Base-by-base conservation (phyloP, 2,888 invertebrate species). In the Stratiomys singularior region DNA sequence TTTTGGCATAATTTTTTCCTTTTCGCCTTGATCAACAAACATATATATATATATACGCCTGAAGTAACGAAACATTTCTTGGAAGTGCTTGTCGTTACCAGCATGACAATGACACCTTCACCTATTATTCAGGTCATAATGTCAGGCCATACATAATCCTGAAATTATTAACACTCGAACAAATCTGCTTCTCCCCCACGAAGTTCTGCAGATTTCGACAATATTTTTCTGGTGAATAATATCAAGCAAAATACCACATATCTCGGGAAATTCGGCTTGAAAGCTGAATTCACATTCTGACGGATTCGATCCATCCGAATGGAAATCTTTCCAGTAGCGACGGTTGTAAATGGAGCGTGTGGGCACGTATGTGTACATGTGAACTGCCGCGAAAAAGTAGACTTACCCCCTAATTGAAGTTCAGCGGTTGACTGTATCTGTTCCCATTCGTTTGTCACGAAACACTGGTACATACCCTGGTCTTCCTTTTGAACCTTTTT, bases 381-480 rank as follows among this genome's bases (percentile, higher is more conserved):
- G 37, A 37, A 72, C 56, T 58, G 72, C 56, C 58, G 37, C 56
- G 58, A 15, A 56, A 72, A 71, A 56, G 27, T 28, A 27, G 27
- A 66, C 76, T 89, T 87, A 94, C 94, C 93, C 81, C 96, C 95
- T 83, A 96, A 89, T 82, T 93, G 90, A 69, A 95, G 89, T 85
- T 96, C 95, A 0, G 94, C 92, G 0, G 93, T 91, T 11, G 94
- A 95, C 85, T 95, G 95, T 18, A 93, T 92, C 86, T 95, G 94
- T 84, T 96, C 95, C 88, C 93, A 93, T 81, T 93, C 92, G 83
- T 95, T 95, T 83, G 92, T 92, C 5, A 93, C 94, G 82, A 96
- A 92, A 85, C 97, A 97, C 84, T 97, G 97, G 87, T 96, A 97
- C 91, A 96, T 93, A 58, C 97, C 97, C 78, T 93, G 92, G 86